phyloP scores from a whole-genome alignment of 2,113 vertebrate genomes.

The Anser cygnoides region DNA sequence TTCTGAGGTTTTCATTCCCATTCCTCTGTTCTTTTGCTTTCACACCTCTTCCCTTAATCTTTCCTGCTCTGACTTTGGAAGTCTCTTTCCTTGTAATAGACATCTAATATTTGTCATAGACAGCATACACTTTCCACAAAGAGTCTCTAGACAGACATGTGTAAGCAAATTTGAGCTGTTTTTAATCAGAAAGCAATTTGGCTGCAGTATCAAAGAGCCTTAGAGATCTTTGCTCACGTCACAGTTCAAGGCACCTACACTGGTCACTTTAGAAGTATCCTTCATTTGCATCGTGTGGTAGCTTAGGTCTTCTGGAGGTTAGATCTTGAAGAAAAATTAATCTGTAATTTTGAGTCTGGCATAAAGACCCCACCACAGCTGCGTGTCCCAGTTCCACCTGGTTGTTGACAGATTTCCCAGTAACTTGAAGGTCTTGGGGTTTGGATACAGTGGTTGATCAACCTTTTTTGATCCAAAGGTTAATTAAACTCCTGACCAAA shows the following conservation, averaged over 20 bases:
- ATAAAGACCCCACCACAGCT: neutral
- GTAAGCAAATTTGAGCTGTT: neutral
- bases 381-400: neutral
- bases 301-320: neutral
- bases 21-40: constrained; percentile 22
- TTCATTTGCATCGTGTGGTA: neutral
- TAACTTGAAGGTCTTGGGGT: neutral
- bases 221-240: neutral
- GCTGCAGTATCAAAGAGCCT: neutral
- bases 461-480: neutral
- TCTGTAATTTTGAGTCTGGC: neutral
- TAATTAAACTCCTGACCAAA: neutral
- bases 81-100: neutral
- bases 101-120: neutral
- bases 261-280: neutral
- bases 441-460: neutral
- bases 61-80: constrained; percentile 14
- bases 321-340: neutral
- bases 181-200: constrained; percentile 5
- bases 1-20: constrained; percentile 12
- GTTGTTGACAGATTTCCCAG: neutral
- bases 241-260: neutral
- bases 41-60: constrained; percentile 15
- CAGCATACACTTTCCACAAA: neutral
- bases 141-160: neutral